A percentile compares a stretch with the other conserved stretches of the same genome.
Conservation (phyloP, 1,140 invertebrate species). For the Caenorhabditis remanei region DNA sequence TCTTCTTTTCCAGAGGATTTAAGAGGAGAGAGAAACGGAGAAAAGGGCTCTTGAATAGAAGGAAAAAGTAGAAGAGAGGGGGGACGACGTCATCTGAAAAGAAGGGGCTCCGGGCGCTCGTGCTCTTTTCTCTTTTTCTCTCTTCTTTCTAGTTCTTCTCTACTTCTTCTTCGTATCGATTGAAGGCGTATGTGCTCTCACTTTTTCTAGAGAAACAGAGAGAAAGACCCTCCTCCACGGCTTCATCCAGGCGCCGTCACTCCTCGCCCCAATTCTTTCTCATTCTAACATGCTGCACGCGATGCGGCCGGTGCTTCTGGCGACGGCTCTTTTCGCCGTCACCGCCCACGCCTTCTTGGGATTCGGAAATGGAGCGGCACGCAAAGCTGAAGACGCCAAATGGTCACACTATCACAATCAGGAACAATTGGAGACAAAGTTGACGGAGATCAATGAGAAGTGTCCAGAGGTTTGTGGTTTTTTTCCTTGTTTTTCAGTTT, state of each 20-base stretch:
- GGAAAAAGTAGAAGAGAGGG: too few species aligned
- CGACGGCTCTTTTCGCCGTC: slow-evolving; percentile 30
- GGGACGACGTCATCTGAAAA: slow-evolving; percentile 41
- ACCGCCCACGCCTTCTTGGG: slow-evolving; percentile 44
- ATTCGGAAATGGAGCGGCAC: slow-evolving; percentile 36
- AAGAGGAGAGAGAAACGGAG: not conserved
- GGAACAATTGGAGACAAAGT: slow-evolving; percentile 39
- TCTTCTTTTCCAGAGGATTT: not conserved
- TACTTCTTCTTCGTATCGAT: not conserved
- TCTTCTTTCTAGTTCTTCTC: not conserved
- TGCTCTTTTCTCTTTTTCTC: not conserved
- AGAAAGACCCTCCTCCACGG: not conserved
- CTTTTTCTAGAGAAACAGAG: too few species aligned
- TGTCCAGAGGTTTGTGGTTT: slow-evolving; percentile 59
- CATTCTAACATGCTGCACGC: slow-evolving; percentile 50
- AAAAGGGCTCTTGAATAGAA: slow-evolving; percentile 4
- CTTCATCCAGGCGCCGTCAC: not conserved
- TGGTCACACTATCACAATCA: slow-evolving; percentile 63
- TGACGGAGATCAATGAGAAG: slow-evolving; percentile 61
- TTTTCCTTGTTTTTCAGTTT: not conserved
- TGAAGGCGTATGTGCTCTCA: too few species aligned
- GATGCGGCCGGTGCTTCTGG: slow-evolving; percentile 41
- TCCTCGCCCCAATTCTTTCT: too few species aligned
- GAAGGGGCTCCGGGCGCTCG: not conserved
- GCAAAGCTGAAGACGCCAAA: slow-evolving; percentile 37